Base-by-base conservation (phyloP, 2,888 invertebrate genomes). In the Xanthia togata region DNA sequence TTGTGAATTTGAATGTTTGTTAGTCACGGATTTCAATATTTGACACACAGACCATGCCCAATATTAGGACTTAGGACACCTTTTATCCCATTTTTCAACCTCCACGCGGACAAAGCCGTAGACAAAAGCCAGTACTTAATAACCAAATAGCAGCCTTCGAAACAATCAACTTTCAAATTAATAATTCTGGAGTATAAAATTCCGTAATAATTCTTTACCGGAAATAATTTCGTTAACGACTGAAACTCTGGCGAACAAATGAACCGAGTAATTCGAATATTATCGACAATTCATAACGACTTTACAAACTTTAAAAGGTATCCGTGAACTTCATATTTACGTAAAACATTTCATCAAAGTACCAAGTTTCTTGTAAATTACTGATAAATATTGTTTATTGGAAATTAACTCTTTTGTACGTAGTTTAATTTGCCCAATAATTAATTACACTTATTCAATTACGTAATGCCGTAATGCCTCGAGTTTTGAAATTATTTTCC, bases 261-360 rank as follows among this genome's bases (percentile, higher is more conserved):
- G 63, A 69, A 53, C 59, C 71, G 62, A 74, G 60, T 81, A 74
- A 85, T 81, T 63, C 59, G 50, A 71, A 77, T 55, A 62, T 72
- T 81, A 81, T 83, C 71, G 78, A 65, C 38, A 83, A 74, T 70
- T 81, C 74, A 57, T 76, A 71, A 83, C 47, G 64, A 86, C 80
- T 85, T 85, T 35, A 0, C 26, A 31, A 76, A 84, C 76, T 82
- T 81, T 64, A 71, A 78, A 84, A 73, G 84, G 76, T 70, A 77
- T 73, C 70, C 63, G 26, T 47, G 70, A 64, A 62, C 70, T 84
- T 76, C 11, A 64, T 50, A 71, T 53, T 60, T 47, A 69, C 12
- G 63, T 38, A 57, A 44, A 60, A 62, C 41, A 69, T 59, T 74
- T 79, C 2, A 60, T 63, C 47, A 57, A 70, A 70, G 20, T 62